Conservation (phyloP, 2,888 invertebrate genomes). For the Melieria omissa region DNA sequence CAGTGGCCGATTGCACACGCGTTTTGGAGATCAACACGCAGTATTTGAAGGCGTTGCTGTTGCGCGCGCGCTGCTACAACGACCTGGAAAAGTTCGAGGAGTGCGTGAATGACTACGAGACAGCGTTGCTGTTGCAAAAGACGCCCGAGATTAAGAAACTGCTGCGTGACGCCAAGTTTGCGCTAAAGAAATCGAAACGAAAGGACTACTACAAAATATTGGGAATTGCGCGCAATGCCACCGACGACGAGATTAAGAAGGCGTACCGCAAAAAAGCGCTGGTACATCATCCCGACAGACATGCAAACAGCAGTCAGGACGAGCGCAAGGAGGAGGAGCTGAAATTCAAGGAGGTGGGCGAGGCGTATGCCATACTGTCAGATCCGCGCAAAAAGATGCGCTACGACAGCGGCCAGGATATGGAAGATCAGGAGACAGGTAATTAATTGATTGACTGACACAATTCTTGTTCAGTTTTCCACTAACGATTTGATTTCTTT, state of each 20-base stretch:
- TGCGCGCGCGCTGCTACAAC: constrained; percentile 87
- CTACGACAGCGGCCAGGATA: constrained; percentile 91
- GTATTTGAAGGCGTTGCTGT: constrained; percentile 88
- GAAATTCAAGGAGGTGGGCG: constrained; percentile 96
- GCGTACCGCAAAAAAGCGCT: constrained; percentile 83
- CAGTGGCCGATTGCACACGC: constrained; percentile 84
- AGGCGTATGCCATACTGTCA: constrained; percentile 91
- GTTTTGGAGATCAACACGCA: constrained; percentile 86
- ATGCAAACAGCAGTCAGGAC: constrained; percentile 84
- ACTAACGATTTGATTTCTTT: constrained; percentile 49
- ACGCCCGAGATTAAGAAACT: constrained; percentile 82
- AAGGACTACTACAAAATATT: constrained; percentile 97
- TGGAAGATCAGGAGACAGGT: constrained; percentile 74
- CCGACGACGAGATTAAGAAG: constrained; percentile 93
- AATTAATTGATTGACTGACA: constrained; percentile 36
- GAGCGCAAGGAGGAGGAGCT: constrained; percentile 92
- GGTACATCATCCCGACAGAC: constrained; percentile 94
- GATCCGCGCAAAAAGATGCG: constrained; percentile 89
- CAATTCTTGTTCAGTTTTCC: background rate
- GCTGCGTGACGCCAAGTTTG: constrained; percentile 87
- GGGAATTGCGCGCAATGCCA: constrained; percentile 83
- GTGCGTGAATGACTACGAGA: constrained; percentile 91
- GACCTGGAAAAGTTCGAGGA: constrained; percentile 87
- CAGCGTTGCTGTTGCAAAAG: constrained; percentile 84
- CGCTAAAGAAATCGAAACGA: constrained; percentile 89